Percentiles rank a stretch among this genome's conserved stretches.
Evolutionary conservation across 1,140 invertebrate species (phyloP).

Genomic region (Pogonognathellus flavescens): DNA sequence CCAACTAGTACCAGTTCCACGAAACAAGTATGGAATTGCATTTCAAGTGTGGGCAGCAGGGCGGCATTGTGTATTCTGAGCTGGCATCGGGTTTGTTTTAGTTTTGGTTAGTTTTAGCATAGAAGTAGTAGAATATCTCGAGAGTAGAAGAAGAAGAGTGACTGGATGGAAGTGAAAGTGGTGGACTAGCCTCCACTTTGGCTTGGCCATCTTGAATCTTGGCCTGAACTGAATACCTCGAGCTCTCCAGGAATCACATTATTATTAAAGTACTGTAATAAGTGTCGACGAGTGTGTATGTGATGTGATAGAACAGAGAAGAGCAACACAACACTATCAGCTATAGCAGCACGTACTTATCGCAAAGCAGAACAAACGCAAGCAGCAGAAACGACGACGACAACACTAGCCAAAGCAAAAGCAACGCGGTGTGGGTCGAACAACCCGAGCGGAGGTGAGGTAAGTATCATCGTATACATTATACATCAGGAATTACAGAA

Average conservation of each 20-base stretch:
- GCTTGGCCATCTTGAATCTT: slow-evolving; percentile 43
- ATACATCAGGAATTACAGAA: slow-evolving; percentile 9
- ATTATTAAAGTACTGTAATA: slow-evolving; percentile 49
- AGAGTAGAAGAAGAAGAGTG: no score
- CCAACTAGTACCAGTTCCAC: background rate
- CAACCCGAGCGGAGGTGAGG: slow-evolving; percentile 22
- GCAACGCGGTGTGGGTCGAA: background rate
- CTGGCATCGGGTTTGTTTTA: slow-evolving; percentile 12
- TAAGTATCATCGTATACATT: slow-evolving; percentile 37
- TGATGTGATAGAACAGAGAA: slow-evolving; percentile 45
- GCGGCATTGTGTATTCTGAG: slow-evolving; percentile 1
- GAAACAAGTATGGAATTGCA: slow-evolving; percentile 21
- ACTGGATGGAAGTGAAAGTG: no score
- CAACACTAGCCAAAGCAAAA: background rate
- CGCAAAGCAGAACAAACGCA: background rate
- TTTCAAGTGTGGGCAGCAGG: background rate
- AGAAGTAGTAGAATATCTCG: background rate
- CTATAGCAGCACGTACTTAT: slow-evolving; percentile 23
- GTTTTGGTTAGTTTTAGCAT: slow-evolving; percentile 28
- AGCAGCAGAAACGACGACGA: background rate
- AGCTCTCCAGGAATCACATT: slow-evolving; percentile 49
- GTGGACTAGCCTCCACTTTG: slow-evolving; percentile 2
- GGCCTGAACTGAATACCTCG: background rate
- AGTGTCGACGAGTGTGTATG: slow-evolving; percentile 49
- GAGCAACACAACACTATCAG: slow-evolving; percentile 33